phyloP scores from a whole-genome alignment of 2,888 invertebrate species.

The Crematogaster levior region DNA sequence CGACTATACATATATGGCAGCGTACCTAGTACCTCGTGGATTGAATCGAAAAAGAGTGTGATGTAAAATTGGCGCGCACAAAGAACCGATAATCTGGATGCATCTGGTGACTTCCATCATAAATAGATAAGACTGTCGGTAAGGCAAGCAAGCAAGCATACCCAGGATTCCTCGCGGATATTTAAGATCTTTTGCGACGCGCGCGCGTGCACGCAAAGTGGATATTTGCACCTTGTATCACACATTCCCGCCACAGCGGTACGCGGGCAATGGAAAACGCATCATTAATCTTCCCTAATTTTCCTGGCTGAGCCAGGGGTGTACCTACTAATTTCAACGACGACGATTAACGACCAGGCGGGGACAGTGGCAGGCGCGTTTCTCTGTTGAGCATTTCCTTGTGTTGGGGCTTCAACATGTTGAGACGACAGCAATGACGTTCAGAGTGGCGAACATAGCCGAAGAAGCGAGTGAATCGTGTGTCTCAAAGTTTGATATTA shows the following conservation, averaged over 20 bases:
- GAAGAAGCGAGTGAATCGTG: neutral
- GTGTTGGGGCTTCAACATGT: constrained; percentile 21
- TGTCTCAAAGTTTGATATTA: constrained; percentile 3
- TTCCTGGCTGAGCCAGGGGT: constrained; percentile 18
- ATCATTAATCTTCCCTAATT: constrained; percentile 62
- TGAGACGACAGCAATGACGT: neutral
- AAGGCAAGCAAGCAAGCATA: constrained; percentile 56
- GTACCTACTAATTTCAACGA: constrained; percentile 51
- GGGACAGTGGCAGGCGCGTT: constrained; percentile 6
- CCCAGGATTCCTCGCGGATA: neutral
- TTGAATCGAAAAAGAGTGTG: constrained; percentile 19
- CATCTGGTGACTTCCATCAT: too few species aligned
- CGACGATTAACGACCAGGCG: constrained; percentile 40
- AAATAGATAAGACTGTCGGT: constrained; percentile 15
- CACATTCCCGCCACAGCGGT: constrained; percentile 21
- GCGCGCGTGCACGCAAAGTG: constrained; percentile 46
- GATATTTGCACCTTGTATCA: constrained; percentile 58
- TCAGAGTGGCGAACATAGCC: neutral
- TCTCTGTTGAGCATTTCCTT: constrained; percentile 38
- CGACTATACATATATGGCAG: neutral
- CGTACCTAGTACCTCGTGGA: neutral
- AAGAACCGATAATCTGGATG: constrained; percentile 70
- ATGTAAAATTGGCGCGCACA: constrained; percentile 61
- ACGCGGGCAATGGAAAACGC: constrained; percentile 33
- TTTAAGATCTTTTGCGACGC: constrained; percentile 59